Evolutionary conservation across 2,113 vertebrate genomes (phyloP), one percentile per base, ranked within the genome.

Genomic region (Zapornia atra): DNA sequence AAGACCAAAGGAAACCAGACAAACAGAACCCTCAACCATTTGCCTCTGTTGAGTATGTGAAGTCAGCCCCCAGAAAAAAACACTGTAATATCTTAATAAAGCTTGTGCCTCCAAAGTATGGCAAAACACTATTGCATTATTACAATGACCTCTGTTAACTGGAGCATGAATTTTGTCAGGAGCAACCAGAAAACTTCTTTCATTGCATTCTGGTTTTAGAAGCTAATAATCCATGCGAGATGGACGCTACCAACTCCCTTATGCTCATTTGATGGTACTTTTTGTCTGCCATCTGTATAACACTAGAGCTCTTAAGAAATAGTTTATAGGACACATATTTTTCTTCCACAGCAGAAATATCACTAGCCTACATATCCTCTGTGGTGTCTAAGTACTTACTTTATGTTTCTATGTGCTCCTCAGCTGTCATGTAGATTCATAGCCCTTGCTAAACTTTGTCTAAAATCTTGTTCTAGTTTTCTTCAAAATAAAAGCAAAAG

Each of bases 21-120:
- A 54, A 56, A 18, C 3, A n/a, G 7, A 68, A 54, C 0, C 3
- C 5, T 5, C 7, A 80, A 4, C 1, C 0, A 0, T 72, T 54
- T 82, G 2, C 15, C 15, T 80, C 11, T 61, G 44, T 34, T 54
- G 7, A 79, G 6, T 6, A 24, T 26, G 4, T 16, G 25, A 60
- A 57, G 19, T 68, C 31, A 48, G 6, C 64, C 11, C 1, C 0
- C 46, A 38, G 24, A 51, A 72, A 82, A 81, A 7, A 60, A 15
- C 0, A 1, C 1, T 72, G 3, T 14, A 40, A 2, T 36, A 48
- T 5, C 19, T 50, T 66, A 60, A 50, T 16, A 85, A 86, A 68
- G 4, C 1, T 56, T 68, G 2, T 77, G 9, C 12, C 3, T 91
- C 16, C 18, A 34, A 63, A 90, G 24, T 69, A 53, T 22, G 24